Evolutionary conservation across 2,113 vertebrate genomes (phyloP), one percentile per base, ranked within the genome.

Genomic region (Catagonus wagneri): DNA sequence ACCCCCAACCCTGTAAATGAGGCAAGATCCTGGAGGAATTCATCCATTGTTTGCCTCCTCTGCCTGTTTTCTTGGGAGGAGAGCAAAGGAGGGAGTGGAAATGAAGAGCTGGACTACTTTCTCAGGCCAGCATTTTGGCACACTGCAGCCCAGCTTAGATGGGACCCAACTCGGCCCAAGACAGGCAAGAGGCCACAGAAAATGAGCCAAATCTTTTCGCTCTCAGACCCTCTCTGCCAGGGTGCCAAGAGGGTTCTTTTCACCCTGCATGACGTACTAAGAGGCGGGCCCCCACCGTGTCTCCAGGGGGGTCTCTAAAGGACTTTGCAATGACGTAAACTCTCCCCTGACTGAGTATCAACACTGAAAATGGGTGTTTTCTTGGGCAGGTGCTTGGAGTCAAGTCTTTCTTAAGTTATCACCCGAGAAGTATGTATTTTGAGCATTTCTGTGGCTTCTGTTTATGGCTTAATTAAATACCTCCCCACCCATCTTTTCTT

Each of bases 21-120:
- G 71, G 76, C 54, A 52, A 91, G 66, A 66, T 89, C 75, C 65
- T 75, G 50, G 83, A 85, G 58, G 61, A 95, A 78, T 5, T 34
- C 14, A 29, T 44, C 23, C 50, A 15, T 14, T 34, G 23, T 34
- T 52, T 56, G 60, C 19, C 20, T 11, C 32, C 1, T 34, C 50
- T 29, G 27, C 50, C 74, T 9, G 39, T 32, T 36, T 76, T 71
- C 50, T 9, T 32, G 74, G 54, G 39, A 94, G 75, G 74, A 68
- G 39, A 25, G 20, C 12, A 34, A 93, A 87, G 83, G 32, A 75
- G 17, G 1, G 52, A 75, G 25, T 1, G 81, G 65, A 71, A 90
- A 74, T 9, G n/a, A 95, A 89, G 78, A 74, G 27, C 39, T 39
- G 29, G 72, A 92, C 58, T 75, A 15, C 71, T 23, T 69, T 81